Percentiles rank a stretch among this genome's conserved stretches.
These are phyloP conservation scores for Metallyticus violacea DNA, from an alignment of 2,888 invertebrate species.

Conservation along the genomic window DNA sequence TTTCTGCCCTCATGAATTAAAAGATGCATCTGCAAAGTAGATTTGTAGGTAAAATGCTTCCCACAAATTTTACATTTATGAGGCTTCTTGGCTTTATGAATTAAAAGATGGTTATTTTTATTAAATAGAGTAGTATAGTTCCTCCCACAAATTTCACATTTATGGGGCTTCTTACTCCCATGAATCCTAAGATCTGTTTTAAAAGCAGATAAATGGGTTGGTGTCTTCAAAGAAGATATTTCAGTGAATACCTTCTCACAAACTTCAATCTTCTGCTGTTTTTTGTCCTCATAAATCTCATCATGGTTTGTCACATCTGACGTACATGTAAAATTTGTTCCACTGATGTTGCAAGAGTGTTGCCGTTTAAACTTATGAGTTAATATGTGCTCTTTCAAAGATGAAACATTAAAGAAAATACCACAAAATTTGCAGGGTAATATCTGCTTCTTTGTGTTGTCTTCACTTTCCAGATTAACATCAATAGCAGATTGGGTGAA, in stretches of 20 bases:
- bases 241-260: background rate
- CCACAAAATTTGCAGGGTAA: no score
- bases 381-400: no score
- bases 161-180: background rate
- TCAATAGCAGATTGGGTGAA: no score
- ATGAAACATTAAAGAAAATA: no score
- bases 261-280: background rate
- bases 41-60: background rate
- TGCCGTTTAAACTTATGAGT: no score
- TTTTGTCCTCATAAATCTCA: background rate
- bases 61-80: background rate
- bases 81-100: background rate
- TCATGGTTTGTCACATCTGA: background rate
- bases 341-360: background rate
- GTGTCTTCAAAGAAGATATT: background rate
- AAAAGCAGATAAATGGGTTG: no score
- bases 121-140: background rate
- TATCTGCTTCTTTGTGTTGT: no score
- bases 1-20: background rate
- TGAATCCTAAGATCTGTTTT: no score
- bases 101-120: background rate
- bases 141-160: background rate
- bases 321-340: background rate
- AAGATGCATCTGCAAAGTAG: background rate
- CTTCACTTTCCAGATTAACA: no score